These are phyloP conservation scores for Cataglyphis albicans DNA, from an alignment of 2,888 invertebrate species.

Conservation along the genomic window DNA sequence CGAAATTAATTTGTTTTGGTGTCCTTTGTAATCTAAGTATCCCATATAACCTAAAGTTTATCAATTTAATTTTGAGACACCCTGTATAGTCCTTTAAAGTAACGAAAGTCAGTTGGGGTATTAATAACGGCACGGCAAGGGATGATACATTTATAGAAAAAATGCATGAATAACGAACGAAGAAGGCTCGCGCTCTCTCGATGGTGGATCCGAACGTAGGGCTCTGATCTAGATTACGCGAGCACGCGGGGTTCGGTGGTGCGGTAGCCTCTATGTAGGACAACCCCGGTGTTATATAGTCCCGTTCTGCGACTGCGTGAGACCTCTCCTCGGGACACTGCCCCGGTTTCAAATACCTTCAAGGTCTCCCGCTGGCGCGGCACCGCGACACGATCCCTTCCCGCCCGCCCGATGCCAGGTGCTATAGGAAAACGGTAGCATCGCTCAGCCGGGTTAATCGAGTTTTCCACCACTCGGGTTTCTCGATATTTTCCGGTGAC, in stretches of 20 bases:
- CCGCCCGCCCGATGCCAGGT: constrained; percentile 61
- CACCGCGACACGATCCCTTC: constrained; percentile 63
- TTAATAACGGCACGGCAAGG: constrained; percentile 22
- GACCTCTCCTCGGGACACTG: constrained; percentile 81
- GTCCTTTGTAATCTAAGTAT: no score
- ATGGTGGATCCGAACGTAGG: constrained; percentile 69
- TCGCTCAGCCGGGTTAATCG: constrained; percentile 36
- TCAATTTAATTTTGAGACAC: no score
- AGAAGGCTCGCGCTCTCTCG: constrained; percentile 57
- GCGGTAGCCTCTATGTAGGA: constrained; percentile 76
- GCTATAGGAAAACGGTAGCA: constrained; percentile 49
- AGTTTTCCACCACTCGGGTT: neutral
- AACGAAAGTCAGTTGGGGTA: neutral
- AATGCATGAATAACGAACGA: constrained; percentile 66
- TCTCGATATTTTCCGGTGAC: constrained; percentile 37
- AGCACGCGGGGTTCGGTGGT: constrained; percentile 62
- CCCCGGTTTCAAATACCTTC: constrained; percentile 84
- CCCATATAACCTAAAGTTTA: no score
- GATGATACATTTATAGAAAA: constrained; percentile 68
- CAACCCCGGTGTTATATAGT: constrained; percentile 77
- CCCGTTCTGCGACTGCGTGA: constrained; percentile 77
- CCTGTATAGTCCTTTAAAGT: neutral
- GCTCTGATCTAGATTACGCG: constrained; percentile 73
- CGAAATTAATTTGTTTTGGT: no score
- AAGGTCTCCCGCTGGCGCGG: constrained; percentile 80